Conservation (phyloP, 2,797 vertebrate species). For the Xerus rutilus region DNA sequence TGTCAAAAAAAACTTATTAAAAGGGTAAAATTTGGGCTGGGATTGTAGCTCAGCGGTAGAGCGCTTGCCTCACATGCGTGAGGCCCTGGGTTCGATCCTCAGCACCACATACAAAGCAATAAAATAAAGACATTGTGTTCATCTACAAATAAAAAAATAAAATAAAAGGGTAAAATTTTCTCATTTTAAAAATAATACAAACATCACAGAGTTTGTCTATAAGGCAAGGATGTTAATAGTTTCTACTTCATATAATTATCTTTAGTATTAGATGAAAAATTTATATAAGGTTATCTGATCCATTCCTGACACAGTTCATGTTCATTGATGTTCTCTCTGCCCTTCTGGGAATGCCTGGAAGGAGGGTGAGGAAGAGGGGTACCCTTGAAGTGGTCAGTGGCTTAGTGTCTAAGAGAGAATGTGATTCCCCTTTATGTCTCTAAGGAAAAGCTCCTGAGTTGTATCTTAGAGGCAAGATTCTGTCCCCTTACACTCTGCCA, state of each 20-base stretch:
- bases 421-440: neutral
- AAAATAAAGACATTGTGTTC: no score
- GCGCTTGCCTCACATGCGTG: no score
- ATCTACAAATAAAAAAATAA: no score
- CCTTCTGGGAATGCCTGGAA: neutral
- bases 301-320: neutral
- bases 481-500: neutral
- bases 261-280: constrained; percentile 35
- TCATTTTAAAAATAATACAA: no score
- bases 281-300: neutral
- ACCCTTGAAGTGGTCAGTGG: neutral
- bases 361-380: neutral
- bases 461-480: constrained; percentile 23
- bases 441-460: neutral
- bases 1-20: no score
- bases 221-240: neutral
- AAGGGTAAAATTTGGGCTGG: no score
- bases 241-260: neutral
- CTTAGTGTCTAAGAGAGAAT: neutral
- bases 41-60: no score
- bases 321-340: constrained; percentile 15
- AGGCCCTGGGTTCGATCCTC: no score
- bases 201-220: neutral
- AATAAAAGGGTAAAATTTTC: no score
- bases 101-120: no score